These are phyloP conservation scores for Petaurus breviceps DNA, from an alignment of 2,113 vertebrate species.

Conservation along the genomic window DNA sequence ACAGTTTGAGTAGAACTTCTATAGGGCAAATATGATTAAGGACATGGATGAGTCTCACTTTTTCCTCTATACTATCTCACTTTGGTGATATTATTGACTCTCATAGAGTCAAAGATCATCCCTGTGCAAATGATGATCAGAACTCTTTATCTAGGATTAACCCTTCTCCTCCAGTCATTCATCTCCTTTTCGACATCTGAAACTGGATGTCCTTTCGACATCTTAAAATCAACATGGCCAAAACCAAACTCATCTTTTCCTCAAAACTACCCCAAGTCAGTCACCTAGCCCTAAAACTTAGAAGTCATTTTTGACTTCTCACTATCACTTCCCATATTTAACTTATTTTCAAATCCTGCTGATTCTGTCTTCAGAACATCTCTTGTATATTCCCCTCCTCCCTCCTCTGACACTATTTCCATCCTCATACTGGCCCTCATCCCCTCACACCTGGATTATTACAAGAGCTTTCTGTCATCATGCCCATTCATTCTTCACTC, in stretches of 20 bases:
- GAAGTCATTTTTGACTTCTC: neutral
- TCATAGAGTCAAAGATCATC: neutral
- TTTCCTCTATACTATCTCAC: neutral
- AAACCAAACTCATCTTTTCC: neutral
- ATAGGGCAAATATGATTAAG: neutral
- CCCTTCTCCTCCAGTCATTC: neutral
- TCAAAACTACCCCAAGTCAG: neutral
- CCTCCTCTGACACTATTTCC: neutral
- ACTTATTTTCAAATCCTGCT: neutral
- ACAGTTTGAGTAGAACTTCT: neutral
- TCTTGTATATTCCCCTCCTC: no score
- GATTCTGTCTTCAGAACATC: neutral
- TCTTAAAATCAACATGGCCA: neutral
- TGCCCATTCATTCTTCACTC: neutral
- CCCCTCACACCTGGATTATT: no score
- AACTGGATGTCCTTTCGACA: neutral
- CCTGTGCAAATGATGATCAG: neutral
- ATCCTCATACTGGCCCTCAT: neutral
- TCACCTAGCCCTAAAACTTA: neutral
- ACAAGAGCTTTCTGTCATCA: neutral
- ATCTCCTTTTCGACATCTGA: neutral
- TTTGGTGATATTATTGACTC: neutral
- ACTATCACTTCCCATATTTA: neutral
- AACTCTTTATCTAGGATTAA: neutral
- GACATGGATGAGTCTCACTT: neutral